Evolutionary conservation across 2,888 invertebrate genomes (phyloP), one percentile per base, ranked within the genome.

Genomic region (Tenodera sinensis): DNA sequence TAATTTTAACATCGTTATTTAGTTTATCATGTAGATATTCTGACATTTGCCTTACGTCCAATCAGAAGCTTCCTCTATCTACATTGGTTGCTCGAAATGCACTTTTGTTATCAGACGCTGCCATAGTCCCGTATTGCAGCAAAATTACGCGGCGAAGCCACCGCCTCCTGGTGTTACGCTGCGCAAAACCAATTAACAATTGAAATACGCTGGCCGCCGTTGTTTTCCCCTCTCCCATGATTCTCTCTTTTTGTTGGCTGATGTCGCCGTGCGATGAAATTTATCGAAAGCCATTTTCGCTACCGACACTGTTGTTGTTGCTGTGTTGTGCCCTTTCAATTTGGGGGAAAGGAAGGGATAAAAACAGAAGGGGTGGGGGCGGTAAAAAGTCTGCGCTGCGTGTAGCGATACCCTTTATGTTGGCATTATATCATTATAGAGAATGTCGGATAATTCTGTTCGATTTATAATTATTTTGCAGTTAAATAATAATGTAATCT

Each of bases 101-200:
- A 34, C 6, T 3, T 42, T 12, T 12, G 42, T 42, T 42, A 42
- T 71, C 25, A 71, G 54, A 71, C 25, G 25, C 14, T 71, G 54
- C 54, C 25, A 71, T 71, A 81, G 8, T 25, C 81, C 86, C 25
- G 81, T 86, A 12, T 86, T 86, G 86, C 86, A 28, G 9, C 14
- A 54, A 54, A 28, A 28, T 28, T 27, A 15, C 86, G n/a, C 9
- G 15, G n/a, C 86, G 30, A 86, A 54, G n/a, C 15, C 86, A 86
- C 71, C 71, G 86, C 86, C 86, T 85, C 82, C 83, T 85, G 83
- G 86, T 89, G 89, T 86, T 88, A 88, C 88, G 83, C 84, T 54
- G 84, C 54, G 83, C 34, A 82, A 86, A 89, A 89, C 89, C 89
- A 89, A 89, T 89, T 89, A 89, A 89, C 89, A 89, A 89, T 89